Base-by-base conservation (phyloP, 2,797 vertebrate genomes). In the Falco rusticolus region DNA sequence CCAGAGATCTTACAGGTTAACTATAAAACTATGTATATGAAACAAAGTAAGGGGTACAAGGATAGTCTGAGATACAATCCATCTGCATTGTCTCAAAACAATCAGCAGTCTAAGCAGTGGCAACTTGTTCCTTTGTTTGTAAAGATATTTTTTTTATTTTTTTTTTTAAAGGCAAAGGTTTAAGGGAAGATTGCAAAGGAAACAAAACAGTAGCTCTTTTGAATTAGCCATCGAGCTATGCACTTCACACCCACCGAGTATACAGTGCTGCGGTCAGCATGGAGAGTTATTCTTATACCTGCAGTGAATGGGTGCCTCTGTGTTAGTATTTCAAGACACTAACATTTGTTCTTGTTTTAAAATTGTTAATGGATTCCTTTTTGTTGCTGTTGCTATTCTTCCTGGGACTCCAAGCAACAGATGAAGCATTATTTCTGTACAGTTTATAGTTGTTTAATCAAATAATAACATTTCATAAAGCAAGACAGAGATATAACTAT, bases 51-150 rank as follows among this genome's bases (percentile, higher is more conserved):
- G 69, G 37, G 7, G 5, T 43, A 33, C 12, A 19, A 68, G 26
- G 53, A 41, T 39, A 11, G 8, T 19, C 3, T 3, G 3, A 61
- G 45, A 28, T 22, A 21, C 0, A 1, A 33, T 33, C 66, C 7
- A 12, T 63, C 59, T 83, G 34, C 29, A 43, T 50, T 57, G 13
- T 26, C 63, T 60, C 22, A 63, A 20, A 9, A 25, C 9, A 45
- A 53, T 26, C 39, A 65, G 8, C 11, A 59, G 41, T 26, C 9
- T 29, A 60, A 68, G 14, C 31, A 50, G 57, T 29, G 24, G 5
- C 25, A 74, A 37, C 20, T 86, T 60, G 3, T 16, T 77, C 33
- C 14, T 87, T 81, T 54, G 4, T 57, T 81, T 64, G 10, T n/a
- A 68, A 50, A 81, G 29, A 7, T 31, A 34, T 48, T 28, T 7